These are phyloP conservation scores for Heliocidaris tuberculata DNA, from an alignment of 35 echinoderm and acorn worm species.

Conservation along the genomic window DNA sequence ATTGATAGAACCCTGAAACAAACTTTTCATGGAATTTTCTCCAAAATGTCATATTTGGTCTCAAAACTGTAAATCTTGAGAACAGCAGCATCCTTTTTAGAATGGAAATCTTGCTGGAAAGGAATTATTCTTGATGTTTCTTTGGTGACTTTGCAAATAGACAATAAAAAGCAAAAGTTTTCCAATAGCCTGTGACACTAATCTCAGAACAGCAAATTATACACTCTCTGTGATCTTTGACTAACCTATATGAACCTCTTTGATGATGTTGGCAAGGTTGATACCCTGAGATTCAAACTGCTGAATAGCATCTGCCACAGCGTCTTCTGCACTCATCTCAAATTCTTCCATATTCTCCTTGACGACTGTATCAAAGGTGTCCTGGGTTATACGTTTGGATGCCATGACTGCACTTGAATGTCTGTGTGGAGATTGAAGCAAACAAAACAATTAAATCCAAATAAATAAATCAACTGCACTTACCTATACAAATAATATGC, in stretches of 20 bases:
- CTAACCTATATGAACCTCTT: constrained; percentile 36
- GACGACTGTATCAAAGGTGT: constrained; percentile 94
- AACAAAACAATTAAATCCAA: too few species aligned
- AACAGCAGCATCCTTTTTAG: too few species aligned
- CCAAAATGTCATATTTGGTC: too few species aligned
- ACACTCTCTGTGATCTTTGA: neutral
- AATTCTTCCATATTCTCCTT: constrained; percentile 95
- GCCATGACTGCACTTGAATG: constrained; percentile 25
- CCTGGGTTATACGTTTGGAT: constrained; percentile 77
- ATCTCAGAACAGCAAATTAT: neutral
- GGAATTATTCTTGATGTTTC: too few species aligned
- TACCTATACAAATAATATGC: too few species aligned
- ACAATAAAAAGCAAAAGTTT: too few species aligned
- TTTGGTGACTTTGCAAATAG: too few species aligned
- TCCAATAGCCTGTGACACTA: too few species aligned
- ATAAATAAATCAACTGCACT: too few species aligned
- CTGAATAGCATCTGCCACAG: constrained; percentile 70
- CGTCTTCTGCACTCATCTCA: constrained; percentile 88
- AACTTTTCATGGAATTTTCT: too few species aligned
- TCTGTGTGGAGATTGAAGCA: neutral
- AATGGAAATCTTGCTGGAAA: too few species aligned
- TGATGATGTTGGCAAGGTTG: constrained; percentile 81
- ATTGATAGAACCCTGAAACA: neutral
- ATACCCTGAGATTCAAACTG: constrained; percentile 97
- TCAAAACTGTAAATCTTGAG: too few species aligned